Evolutionary conservation across 2,797 vertebrate species (phyloP).

Genomic region (Falco naumanni): DNA sequence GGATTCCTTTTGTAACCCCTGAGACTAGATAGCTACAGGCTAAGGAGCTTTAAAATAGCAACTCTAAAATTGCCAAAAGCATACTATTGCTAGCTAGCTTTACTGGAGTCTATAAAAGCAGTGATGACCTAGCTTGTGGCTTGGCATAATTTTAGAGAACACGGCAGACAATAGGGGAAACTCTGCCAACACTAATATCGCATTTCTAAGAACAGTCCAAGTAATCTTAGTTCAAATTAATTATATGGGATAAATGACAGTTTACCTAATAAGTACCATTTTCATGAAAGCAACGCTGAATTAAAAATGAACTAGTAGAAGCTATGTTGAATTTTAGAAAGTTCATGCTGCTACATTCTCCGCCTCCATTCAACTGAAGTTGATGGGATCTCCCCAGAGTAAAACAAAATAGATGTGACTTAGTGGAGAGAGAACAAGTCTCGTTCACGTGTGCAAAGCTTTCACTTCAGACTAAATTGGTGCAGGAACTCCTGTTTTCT

Average conservation of each 20-base stretch:
- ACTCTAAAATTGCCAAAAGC: slow-evolving; percentile 29
- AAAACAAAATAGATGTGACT: not conserved
- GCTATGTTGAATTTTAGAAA: not conserved
- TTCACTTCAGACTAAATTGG: not conserved
- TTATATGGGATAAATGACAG: not conserved
- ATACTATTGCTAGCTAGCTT: slow-evolving; percentile 13
- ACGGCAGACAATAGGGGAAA: slow-evolving; percentile 33
- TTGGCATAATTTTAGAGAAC: slow-evolving; percentile 28
- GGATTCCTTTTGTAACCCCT: slow-evolving; percentile 44
- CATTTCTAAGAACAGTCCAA: not conserved
- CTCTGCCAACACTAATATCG: not conserved
- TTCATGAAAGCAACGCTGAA: not conserved
- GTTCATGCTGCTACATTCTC: not conserved
- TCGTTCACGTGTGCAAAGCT: not conserved
- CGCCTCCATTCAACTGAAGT: not conserved
- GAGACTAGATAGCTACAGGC: slow-evolving; percentile 44
- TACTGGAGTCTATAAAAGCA: slow-evolving; percentile 41
- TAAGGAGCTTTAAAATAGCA: slow-evolving; percentile 53
- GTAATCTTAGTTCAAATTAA: slow-evolving; percentile 16
- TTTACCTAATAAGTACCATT: slow-evolving; percentile 1
- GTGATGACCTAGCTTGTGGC: slow-evolving; percentile 19
- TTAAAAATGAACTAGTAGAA: not conserved
- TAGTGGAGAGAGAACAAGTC: not conserved
- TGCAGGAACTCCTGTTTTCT: not conserved
- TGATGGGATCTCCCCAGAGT: not conserved